These are phyloP conservation scores for Laothoe populi DNA, from an alignment of 2,888 invertebrate genomes.

Conservation along the genomic window DNA sequence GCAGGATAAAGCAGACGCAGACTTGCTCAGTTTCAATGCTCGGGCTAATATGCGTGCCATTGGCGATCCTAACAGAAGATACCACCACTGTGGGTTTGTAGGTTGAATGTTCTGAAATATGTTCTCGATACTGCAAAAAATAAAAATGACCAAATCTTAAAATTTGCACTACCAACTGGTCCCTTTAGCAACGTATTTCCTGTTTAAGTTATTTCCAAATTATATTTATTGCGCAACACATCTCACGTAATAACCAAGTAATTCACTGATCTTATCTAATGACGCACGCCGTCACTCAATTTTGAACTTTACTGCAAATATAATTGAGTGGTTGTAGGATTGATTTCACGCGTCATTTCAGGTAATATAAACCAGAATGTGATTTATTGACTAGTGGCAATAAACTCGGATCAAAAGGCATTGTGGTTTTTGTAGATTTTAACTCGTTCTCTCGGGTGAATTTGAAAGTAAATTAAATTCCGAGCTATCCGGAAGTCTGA, in stretches of 20 bases:
- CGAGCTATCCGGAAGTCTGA: background rate
- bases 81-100: no score
- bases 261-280: background rate
- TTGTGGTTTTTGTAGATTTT: conserved; percentile 3
- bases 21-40: no score
- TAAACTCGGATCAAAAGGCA: background rate
- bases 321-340: background rate
- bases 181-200: no score
- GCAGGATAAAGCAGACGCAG: no score
- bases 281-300: background rate
- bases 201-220: no score
- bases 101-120: no score
- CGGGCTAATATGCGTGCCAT: no score
- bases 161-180: no score
- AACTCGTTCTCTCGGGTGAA: background rate
- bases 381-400: conserved; percentile 17
- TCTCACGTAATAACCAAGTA: background rate
- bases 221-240: no score
- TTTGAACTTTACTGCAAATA: background rate
- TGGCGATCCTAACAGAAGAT: no score
- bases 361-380: background rate
- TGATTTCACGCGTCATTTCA: background rate
- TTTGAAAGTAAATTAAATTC: conserved; percentile 11
- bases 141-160: no score
- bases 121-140: no score